Evolutionary conservation across 2,797 vertebrate species (phyloP).

Genomic region (Platalea minor): DNA sequence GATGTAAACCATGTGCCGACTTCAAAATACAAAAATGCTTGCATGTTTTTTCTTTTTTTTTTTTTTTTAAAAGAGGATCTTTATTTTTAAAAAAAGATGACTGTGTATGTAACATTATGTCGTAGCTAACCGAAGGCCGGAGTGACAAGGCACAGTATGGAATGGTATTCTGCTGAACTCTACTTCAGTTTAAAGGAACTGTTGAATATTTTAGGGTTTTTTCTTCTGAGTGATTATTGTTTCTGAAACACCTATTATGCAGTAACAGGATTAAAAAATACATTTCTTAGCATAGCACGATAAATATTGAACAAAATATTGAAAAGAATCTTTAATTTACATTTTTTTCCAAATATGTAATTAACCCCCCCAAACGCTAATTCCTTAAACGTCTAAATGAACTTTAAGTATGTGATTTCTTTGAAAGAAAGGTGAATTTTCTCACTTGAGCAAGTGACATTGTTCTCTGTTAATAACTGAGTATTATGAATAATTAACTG

Average conservation of each 20-base stretch:
- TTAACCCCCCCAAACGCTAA: neutral
- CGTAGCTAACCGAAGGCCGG: neutral
- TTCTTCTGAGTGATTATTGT: neutral
- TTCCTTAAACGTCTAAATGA: neutral
- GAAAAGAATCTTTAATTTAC: neutral
- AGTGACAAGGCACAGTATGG: neutral
- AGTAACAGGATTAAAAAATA: neutral
- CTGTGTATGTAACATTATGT: neutral
- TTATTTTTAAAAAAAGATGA: neutral
- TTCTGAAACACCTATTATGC: neutral
- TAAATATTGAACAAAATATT: neutral
- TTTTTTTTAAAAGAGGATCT: neutral
- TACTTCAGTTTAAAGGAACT: neutral
- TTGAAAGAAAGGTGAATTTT: neutral
- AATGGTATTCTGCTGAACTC: neutral
- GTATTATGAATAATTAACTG: neutral
- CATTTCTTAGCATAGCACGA: neutral
- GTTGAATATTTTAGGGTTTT: neutral
- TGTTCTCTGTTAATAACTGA: neutral
- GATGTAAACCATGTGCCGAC: conserved; percentile 60
- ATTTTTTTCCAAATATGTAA: neutral
- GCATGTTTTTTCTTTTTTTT: neutral
- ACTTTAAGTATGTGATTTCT: neutral
- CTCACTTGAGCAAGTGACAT: neutral
- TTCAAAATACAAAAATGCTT: conserved; percentile 60